phyloP scores from a whole-genome alignment of 2,888 invertebrate species.

The Cataglyphis altisquamis region DNA sequence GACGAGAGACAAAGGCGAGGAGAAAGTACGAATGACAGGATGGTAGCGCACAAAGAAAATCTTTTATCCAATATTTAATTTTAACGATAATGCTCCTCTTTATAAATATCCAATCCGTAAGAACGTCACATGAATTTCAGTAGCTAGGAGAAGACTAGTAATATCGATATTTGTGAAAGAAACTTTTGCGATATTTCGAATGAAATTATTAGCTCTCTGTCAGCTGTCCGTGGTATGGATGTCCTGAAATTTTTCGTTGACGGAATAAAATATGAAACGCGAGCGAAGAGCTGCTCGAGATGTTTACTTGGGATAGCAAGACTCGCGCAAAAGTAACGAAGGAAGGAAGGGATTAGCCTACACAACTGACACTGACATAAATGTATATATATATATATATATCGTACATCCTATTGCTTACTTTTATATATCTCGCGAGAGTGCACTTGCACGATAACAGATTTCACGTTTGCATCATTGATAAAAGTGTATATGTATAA shows the following conservation, averaged over 20 bases:
- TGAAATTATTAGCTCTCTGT: constrained; percentile 11
- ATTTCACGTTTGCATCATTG: background rate
- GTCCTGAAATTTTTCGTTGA: background rate
- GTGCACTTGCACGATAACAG: background rate
- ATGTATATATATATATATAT: background rate
- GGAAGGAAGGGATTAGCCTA: constrained; percentile 15
- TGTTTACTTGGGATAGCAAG: constrained; percentile 39
- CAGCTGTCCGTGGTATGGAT: background rate
- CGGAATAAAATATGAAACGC: background rate
- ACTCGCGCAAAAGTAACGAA: constrained; percentile 25
- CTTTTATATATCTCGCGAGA: background rate
- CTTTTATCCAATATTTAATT: constrained; percentile 24
- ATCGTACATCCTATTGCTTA: background rate
- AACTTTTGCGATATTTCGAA: background rate
- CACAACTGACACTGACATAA: constrained; percentile 13
- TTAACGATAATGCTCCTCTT: background rate
- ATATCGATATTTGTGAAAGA: background rate
- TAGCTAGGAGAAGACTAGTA: background rate
- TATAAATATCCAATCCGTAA: background rate
- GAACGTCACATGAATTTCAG: constrained; percentile 13
- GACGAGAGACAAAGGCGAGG: constrained; percentile 1
- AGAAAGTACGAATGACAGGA: background rate
- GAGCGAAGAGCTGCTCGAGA: constrained; percentile 4
- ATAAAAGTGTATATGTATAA: background rate
- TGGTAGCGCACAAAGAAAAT: constrained; percentile 6